Conservation (phyloP, 2,888 invertebrate genomes). For the Seira sanloemensis region DNA sequence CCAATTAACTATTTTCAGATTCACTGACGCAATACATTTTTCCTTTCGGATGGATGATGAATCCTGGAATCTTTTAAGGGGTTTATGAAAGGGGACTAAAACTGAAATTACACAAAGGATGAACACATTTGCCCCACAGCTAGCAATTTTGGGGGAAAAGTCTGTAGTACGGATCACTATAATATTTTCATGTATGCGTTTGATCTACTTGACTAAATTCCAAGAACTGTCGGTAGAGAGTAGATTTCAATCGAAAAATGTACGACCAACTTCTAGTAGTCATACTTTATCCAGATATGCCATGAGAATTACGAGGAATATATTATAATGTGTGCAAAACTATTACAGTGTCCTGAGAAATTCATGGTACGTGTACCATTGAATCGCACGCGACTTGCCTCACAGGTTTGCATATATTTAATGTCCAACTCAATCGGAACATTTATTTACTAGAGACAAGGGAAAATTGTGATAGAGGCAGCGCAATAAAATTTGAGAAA, state of each 20-base stretch:
- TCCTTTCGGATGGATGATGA: not conserved
- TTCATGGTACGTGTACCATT: too few relatives aligned
- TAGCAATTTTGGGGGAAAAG: not conserved
- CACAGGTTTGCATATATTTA: too few relatives aligned
- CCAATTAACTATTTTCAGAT: not conserved
- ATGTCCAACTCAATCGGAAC: too few relatives aligned
- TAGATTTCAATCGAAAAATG: not conserved
- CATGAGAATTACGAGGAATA: not conserved
- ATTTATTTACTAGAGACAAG: too few relatives aligned
- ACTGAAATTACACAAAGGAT: too few relatives aligned
- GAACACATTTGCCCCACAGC: too few relatives aligned
- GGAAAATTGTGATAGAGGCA: too few relatives aligned
- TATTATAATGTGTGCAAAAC: not conserved
- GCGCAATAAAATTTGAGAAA: not conserved
- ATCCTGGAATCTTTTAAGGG: not conserved
- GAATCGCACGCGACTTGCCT: not conserved
- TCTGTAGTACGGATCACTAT: not conserved
- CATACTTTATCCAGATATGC: not conserved
- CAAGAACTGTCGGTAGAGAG: not conserved
- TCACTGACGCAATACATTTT: constrained; percentile 4
- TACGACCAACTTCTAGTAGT: not conserved
- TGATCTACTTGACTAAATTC: not conserved
- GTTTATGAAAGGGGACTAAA: too few relatives aligned
- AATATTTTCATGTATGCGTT: not conserved
- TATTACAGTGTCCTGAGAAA: not conserved